Percentiles rank a stretch among this genome's conserved stretches.
Evolutionary conservation across 2,888 invertebrate genomes (phyloP).

Genomic region (Ochlodes sylvanus): DNA sequence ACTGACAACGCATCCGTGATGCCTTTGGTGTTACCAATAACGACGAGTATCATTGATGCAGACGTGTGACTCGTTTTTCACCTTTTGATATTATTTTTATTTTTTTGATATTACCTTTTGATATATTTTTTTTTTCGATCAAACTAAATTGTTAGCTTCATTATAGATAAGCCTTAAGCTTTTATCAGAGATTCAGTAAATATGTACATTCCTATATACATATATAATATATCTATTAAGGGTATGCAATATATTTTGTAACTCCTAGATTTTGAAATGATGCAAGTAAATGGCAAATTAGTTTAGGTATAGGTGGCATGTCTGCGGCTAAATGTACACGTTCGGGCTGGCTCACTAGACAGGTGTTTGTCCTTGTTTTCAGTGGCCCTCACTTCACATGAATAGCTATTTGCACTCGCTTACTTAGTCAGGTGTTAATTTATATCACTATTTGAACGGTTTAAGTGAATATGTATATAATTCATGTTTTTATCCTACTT

Average conservation of each 20-base stretch:
- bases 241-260: neutral
- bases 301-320: conserved; percentile 22
- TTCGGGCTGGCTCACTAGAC: conserved; percentile 9
- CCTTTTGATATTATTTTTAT: too few species aligned
- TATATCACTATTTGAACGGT: neutral
- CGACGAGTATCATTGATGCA: neutral
- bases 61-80: too few species aligned
- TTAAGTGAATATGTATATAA: neutral
- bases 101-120: too few species aligned
- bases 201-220: too few species aligned
- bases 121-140: too few species aligned
- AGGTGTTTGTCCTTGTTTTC: conserved; percentile 32
- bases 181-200: too few species aligned
- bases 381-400: conserved; percentile 8
- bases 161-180: too few species aligned
- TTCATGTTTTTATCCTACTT: too few species aligned
- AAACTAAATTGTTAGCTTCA: too few species aligned
- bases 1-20: too few species aligned
- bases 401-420: neutral
- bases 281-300: conserved; percentile 21
- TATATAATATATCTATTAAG: neutral
- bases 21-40: too few species aligned
- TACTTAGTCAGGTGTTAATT: neutral
- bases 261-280: neutral
- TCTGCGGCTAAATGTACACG: conserved; percentile 32